Evolutionary conservation across 2,797 vertebrate species (phyloP).

Genomic region (Sebastes kiyomatsui): DNA sequence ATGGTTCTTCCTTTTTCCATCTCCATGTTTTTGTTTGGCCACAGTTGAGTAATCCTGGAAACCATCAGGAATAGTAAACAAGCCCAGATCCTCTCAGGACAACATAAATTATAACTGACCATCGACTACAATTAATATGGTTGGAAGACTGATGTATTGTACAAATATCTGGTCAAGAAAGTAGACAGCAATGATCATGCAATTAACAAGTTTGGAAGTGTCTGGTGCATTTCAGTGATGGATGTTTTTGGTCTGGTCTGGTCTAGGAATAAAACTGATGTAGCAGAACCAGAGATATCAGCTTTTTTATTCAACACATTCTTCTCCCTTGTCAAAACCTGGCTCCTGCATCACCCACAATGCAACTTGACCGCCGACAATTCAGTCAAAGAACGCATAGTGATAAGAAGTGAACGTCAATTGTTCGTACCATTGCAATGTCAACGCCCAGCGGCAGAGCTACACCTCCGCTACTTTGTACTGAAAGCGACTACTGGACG

Average conservation of each 20-base stretch:
- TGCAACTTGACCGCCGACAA: neutral
- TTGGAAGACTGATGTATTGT: neutral
- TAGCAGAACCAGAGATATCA: neutral
- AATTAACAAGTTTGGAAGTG: neutral
- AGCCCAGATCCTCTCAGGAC: neutral
- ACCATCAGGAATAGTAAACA: neutral
- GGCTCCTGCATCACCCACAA: neutral
- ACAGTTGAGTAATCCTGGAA: slow-evolving; percentile 13
- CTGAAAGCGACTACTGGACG: too few relatives aligned
- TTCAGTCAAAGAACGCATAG: neutral
- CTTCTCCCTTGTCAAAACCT: neutral
- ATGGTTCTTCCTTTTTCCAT: slow-evolving; percentile 54
- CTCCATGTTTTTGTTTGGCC: slow-evolving; percentile 20
- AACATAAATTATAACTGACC: neutral
- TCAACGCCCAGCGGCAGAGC: too few relatives aligned
- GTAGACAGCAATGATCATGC: neutral
- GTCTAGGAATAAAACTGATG: neutral
- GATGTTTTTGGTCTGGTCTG: neutral
- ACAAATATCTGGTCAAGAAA: neutral
- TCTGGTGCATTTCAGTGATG: neutral
- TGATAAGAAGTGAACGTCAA: too few relatives aligned
- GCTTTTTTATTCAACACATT: neutral
- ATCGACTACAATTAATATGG: fast-evolving
- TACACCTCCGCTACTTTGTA: too few relatives aligned
- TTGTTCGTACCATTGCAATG: too few relatives aligned